Percentiles rank a stretch among this genome's conserved stretches.
phyloP scores from a whole-genome alignment of 2,888 invertebrate genomes.

The Phoenoteleia sp. region DNA sequence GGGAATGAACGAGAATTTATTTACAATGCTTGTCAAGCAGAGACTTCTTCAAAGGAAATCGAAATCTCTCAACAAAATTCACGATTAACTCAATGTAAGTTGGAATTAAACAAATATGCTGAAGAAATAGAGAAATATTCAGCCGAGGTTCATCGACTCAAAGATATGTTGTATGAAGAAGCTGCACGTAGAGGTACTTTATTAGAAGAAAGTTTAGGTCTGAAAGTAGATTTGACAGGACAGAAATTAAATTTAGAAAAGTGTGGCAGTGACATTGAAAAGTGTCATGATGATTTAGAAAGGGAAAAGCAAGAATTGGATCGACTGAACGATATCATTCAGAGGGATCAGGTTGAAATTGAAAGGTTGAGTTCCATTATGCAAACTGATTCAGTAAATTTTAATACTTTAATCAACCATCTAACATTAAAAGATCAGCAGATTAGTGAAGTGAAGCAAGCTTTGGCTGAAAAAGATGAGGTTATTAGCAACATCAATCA shows the following conservation, averaged over 20 bases:
- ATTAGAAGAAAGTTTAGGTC: slow-evolving; percentile 53
- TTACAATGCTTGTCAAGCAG: slow-evolving; percentile 55
- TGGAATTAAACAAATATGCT: slow-evolving; percentile 59
- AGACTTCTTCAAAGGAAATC: slow-evolving; percentile 18
- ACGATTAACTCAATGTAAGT: slow-evolving; percentile 35
- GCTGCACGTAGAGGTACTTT: slow-evolving; percentile 73
- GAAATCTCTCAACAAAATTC: slow-evolving; percentile 27
- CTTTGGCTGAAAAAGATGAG: slow-evolving; percentile 76
- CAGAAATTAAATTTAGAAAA: slow-evolving; percentile 68
- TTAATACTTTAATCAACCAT: slow-evolving; percentile 50
- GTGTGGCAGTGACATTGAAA: slow-evolving; percentile 38
- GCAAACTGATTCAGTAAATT: slow-evolving; percentile 59
- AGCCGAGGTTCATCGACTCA: slow-evolving; percentile 85
- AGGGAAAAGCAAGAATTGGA: slow-evolving; percentile 35
- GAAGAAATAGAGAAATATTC: slow-evolving; percentile 64
- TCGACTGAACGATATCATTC: slow-evolving; percentile 52
- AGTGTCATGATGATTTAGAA: slow-evolving; percentile 39
- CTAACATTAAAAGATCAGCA: slow-evolving; percentile 84
- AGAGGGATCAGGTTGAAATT: slow-evolving; percentile 82
- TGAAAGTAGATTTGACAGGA: slow-evolving; percentile 76
- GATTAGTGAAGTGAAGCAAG: slow-evolving; percentile 75
- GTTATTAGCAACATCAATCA: slow-evolving; percentile 69
- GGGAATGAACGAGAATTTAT: slow-evolving; percentile 64
- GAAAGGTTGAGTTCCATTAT: slow-evolving; percentile 84
- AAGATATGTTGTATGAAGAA: slow-evolving; percentile 85